Evolutionary conservation across 2,797 vertebrate genomes (phyloP).

Genomic region (Hippopotamyrus pictus): DNA sequence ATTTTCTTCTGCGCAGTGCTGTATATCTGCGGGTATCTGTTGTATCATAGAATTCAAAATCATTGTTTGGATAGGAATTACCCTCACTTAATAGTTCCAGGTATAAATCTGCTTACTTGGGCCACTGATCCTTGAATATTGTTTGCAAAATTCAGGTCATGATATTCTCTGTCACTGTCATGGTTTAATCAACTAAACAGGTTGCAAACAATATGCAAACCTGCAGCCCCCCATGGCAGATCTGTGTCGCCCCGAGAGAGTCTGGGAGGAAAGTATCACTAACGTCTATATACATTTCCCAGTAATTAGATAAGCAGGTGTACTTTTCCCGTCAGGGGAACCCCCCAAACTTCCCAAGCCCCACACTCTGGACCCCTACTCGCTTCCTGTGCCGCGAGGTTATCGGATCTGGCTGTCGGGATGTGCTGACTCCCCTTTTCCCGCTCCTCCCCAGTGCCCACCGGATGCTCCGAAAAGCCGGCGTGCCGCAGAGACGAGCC

Average conservation of each 20-base stretch:
- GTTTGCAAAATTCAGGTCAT: not conserved
- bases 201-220: not conserved
- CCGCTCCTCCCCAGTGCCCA: conserved; percentile 64
- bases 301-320: not conserved
- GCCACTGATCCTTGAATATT: not conserved
- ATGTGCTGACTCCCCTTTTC: not conserved
- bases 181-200: not conserved
- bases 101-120: not conserved
- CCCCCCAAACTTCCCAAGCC: not conserved
- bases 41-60: not conserved
- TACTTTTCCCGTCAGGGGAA: not conserved
- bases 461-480: conserved; percentile 79
- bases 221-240: not conserved
- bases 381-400: not conserved
- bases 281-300: not conserved
- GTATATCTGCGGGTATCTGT: not conserved
- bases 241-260: not conserved
- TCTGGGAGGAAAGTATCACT: not conserved
- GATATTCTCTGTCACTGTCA: not conserved
- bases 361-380: not conserved
- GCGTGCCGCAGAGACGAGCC: conserved; percentile 74
- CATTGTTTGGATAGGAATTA: not conserved
- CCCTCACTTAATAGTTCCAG: not conserved
- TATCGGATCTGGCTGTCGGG: not conserved
- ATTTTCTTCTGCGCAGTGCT: not conserved